Conservation (phyloP, 2,888 invertebrate species). For the Lasioglossum oenotherae region DNA sequence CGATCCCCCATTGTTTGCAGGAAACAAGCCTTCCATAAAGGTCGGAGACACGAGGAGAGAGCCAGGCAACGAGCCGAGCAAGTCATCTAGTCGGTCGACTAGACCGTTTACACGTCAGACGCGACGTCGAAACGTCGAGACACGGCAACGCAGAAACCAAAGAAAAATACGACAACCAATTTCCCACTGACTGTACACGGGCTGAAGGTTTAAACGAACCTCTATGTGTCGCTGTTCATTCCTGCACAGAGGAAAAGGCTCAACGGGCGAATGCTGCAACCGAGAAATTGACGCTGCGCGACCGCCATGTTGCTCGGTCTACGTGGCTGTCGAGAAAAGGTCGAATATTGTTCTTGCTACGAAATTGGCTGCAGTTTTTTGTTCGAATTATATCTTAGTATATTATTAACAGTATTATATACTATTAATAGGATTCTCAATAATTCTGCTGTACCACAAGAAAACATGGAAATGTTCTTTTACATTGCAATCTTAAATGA, state of each 20-base stretch:
- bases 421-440: too few relatives aligned
- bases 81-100: constrained; percentile 6
- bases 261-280: neutral
- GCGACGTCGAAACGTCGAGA: neutral
- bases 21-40: constrained; percentile 24
- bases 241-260: neutral
- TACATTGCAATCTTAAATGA: too few relatives aligned
- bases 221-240: neutral
- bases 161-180: constrained; percentile 5
- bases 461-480: too few relatives aligned
- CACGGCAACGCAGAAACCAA: neutral
- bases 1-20: constrained; percentile 42
- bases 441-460: too few relatives aligned
- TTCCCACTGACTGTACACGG: neutral
- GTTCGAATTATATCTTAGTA: neutral
- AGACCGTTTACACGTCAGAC: constrained; percentile 21
- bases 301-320: neutral
- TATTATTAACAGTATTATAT: too few relatives aligned
- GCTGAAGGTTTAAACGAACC: neutral
- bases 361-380: neutral
- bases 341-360: neutral
- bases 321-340: neutral
- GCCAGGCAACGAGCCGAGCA: neutral
- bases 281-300: neutral
- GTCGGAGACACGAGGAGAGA: constrained; percentile 31